Conservation (phyloP, 2,888 invertebrate genomes). For the Hoplodrina blanda region DNA sequence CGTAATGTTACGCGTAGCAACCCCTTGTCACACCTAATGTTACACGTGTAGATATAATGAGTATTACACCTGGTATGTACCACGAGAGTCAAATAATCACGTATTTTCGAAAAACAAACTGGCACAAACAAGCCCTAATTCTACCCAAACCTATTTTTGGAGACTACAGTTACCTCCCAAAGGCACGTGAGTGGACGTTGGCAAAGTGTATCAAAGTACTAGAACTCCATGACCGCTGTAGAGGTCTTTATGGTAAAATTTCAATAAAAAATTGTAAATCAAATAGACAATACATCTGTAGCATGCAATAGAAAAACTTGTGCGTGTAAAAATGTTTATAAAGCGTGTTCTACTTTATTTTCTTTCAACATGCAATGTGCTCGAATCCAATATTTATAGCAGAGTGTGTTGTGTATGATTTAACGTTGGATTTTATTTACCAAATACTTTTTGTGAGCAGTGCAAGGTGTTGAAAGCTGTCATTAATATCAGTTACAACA, state of each 20-base stretch:
- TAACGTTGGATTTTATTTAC: conserved; percentile 44
- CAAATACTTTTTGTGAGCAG: conserved; percentile 64
- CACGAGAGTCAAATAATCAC: background rate
- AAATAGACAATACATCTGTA: conserved; percentile 28
- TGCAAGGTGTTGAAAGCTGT: conserved; percentile 70
- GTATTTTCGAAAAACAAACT: background rate
- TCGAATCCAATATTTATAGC: conserved; percentile 49
- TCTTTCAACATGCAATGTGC: conserved; percentile 62
- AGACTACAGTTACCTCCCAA: background rate
- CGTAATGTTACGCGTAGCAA: too few species aligned
- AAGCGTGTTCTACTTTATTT: conserved; percentile 44
- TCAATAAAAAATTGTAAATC: conserved; percentile 18
- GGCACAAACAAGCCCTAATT: too few species aligned
- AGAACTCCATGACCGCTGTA: conserved; percentile 62
- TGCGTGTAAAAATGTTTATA: conserved; percentile 68
- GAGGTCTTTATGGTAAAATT: conserved; percentile 41
- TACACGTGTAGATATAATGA: too few species aligned
- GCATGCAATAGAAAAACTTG: conserved; percentile 66
- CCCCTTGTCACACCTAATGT: too few species aligned
- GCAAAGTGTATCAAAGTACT: conserved; percentile 57
- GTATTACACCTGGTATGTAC: too few species aligned
- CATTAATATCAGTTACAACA: conserved; percentile 64
- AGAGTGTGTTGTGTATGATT: conserved; percentile 69
- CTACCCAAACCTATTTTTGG: background rate
- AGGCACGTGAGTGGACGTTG: conserved; percentile 1